Base-by-base conservation (phyloP, 1,140 invertebrate genomes). In the Nymphalis io region DNA sequence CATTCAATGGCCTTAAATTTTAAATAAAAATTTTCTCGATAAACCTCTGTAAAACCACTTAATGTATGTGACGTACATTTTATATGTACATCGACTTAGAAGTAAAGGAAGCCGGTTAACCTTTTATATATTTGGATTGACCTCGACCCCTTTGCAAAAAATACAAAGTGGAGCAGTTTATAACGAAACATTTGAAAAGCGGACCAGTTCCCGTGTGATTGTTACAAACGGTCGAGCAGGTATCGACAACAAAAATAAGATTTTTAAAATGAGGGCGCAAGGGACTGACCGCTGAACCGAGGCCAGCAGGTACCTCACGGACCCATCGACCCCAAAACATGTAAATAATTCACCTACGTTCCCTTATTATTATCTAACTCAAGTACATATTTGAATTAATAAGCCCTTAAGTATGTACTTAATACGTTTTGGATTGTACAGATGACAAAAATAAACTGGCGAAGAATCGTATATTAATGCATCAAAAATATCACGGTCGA, bases 121-220 rank as follows among this genome's bases (percentile, higher is more conserved):
- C 53, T 63, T 63, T 46, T 18, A 11, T 21, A 42, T 38, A 73
- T 68, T 72, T 18, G 21, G 53, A 51, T 53, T 79, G 77, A 82
- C 78, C 46, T 51, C 81, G 74, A 74, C 73, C 75, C 70, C 44
- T 72, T 63, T 12, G 39, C 53, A 59, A 70, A 63, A 62, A 58
- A 70, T 42, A 70, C 40, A 27, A 66, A 58, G 40, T 46, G 20
- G 23, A 58, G 33, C 13, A 39, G 15, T 55, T 51, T 39, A 59
- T 51, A 51, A 51, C 18, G 46, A 63, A 59, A 70, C 60, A 70
- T 63, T 63, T 63, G 20, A 44, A 44, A 70, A 53, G 21, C 42
- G 42, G 60, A n/a, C 60, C 39, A 20, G 72, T 88, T 89, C 84
- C 85, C 85, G 81, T 85, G 85, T 85, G 85, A 90, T 87, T 84